Conservation (phyloP, 2,113 vertebrate genomes). For the Lepus timidus region DNA sequence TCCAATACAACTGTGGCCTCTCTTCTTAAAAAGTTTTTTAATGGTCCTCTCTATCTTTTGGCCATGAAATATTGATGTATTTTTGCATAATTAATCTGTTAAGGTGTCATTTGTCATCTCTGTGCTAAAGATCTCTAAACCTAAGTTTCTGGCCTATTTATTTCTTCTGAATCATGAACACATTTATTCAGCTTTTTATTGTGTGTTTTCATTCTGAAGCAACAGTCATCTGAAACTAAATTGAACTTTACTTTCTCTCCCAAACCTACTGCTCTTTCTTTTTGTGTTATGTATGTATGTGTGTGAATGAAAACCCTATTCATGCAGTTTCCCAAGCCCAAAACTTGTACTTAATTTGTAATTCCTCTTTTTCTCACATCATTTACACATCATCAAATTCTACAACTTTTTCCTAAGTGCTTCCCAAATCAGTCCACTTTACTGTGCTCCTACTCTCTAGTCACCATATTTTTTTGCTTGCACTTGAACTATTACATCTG, state of each 20-base stretch:
- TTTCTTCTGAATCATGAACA: slow-evolving; percentile 27
- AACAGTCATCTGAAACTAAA: background rate
- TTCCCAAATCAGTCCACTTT: background rate
- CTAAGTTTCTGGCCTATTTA: background rate
- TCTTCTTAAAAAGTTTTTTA: slow-evolving; percentile 26
- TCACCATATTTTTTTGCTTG: background rate
- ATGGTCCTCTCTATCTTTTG: background rate
- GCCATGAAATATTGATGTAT: background rate
- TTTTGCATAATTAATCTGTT: background rate
- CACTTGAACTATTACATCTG: background rate
- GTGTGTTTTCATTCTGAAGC: slow-evolving; percentile 3
- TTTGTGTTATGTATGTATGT: background rate
- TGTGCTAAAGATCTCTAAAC: background rate
- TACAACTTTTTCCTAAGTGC: background rate
- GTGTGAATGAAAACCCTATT: background rate
- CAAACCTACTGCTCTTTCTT: background rate
- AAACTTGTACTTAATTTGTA: background rate
- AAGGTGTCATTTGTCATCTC: background rate
- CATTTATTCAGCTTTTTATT: background rate
- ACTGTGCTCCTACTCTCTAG: background rate
- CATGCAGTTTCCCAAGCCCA: background rate
- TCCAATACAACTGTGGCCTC: no score
- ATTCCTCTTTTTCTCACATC: background rate
- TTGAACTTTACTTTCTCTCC: slow-evolving; percentile 10
- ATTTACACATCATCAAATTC: background rate